phyloP scores from a whole-genome alignment of 2,888 invertebrate genomes.

The Cistogaster globosa region DNA sequence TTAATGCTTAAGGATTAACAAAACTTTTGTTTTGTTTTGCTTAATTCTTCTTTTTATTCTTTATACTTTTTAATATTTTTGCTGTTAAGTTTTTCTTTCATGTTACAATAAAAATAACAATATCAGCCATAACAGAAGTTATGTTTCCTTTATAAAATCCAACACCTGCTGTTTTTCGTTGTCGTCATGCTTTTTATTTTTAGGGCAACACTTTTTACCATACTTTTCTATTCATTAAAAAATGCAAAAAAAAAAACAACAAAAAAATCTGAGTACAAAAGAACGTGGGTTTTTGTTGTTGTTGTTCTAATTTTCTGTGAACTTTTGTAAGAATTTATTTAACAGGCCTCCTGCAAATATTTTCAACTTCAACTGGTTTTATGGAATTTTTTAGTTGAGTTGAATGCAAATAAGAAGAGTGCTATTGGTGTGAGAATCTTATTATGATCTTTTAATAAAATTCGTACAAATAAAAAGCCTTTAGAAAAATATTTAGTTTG shows the following conservation, averaged over 20 bases:
- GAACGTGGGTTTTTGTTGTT: slow-evolving; percentile 14
- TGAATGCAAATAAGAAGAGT: neutral
- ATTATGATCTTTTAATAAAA: slow-evolving; percentile 31
- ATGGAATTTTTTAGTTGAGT: slow-evolving; percentile 1
- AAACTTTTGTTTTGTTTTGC: slow-evolving; percentile 45
- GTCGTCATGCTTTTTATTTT: too few species aligned
- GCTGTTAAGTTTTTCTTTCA: slow-evolving; percentile 35
- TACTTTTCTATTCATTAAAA: slow-evolving; percentile 22
- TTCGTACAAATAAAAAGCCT: slow-evolving; percentile 15
- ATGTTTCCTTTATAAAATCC: slow-evolving; percentile 21
- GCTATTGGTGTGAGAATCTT: neutral
- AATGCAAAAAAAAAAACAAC: too few species aligned
- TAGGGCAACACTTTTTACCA: slow-evolving; percentile 20
- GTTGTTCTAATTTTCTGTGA: neutral
- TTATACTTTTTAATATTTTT: slow-evolving; percentile 8
- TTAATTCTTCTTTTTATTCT: too few species aligned
- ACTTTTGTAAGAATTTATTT: slow-evolving; percentile 35
- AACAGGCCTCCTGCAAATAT: neutral
- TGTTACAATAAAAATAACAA: slow-evolving; percentile 36
- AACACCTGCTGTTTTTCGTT: slow-evolving; percentile 63
- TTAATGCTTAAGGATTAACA: slow-evolving; percentile 69
- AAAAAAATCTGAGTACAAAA: slow-evolving; percentile 36
- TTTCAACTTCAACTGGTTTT: slow-evolving; percentile 17
- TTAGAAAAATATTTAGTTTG: slow-evolving; percentile 5
- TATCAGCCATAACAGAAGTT: slow-evolving; percentile 37